Percentiles rank a stretch among this genome's conserved stretches.
Evolutionary conservation across 2,888 invertebrate genomes (phyloP).

Genomic region (Temnothorax rugatulus): DNA sequence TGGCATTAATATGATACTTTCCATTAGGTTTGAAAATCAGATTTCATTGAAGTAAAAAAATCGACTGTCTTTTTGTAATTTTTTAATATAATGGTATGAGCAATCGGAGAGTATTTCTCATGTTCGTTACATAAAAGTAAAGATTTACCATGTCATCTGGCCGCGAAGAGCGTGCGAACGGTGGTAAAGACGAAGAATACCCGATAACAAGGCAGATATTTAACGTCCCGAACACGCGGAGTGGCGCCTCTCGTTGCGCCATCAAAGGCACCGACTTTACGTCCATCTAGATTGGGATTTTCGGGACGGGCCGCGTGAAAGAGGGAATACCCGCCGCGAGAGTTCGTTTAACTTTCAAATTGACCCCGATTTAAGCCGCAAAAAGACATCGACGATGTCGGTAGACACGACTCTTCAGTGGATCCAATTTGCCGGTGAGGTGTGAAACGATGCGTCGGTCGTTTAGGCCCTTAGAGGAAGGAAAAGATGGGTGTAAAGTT

Average conservation of each 20-base stretch:
- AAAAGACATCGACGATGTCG: conserved; percentile 53
- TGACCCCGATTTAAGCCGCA: conserved; percentile 75
- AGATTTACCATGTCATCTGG: neutral
- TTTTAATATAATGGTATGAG: neutral
- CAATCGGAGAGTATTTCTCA: neutral
- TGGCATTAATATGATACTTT: neutral
- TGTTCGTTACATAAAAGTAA: neutral
- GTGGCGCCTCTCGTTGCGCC: conserved; percentile 34
- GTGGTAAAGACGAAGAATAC: conserved; percentile 47
- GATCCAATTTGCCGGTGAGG: conserved; percentile 59
- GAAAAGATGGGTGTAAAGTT: conserved; percentile 19
- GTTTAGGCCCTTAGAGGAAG: conserved; percentile 19
- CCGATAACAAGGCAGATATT: conserved; percentile 61
- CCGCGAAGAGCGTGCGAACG: neutral
- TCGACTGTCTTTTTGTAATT: neutral
- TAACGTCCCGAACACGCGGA: conserved; percentile 32
- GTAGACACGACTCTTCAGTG: conserved; percentile 46
- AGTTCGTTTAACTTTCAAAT: conserved; percentile 78
- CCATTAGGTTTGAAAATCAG: neutral
- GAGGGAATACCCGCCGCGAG: conserved; percentile 37
- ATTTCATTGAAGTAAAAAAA: neutral
- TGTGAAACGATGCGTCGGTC: conserved; percentile 46
- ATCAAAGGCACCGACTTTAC: conserved; percentile 64
- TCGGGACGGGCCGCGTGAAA: conserved; percentile 42
- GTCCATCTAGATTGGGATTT: conserved; percentile 70